Evolutionary conservation across 30 jellyfish, hydroid and myxozoan species (phyloP).

Genomic region (Haliclystus octoradiatus): DNA sequence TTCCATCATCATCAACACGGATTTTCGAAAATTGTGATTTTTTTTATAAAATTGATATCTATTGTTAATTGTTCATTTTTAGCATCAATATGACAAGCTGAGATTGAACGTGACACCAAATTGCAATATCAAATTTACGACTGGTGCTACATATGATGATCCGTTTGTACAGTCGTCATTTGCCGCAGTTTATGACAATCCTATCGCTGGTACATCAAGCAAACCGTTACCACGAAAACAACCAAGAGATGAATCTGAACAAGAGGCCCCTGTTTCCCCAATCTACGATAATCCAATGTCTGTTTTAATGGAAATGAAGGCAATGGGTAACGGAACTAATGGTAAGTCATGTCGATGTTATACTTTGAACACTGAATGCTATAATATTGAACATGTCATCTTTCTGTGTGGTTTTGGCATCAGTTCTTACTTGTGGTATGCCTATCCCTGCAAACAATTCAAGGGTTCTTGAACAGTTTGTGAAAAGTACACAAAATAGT

Average conservation of each 20-base stretch:
- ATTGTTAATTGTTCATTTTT: too few relatives aligned
- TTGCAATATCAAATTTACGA: not conserved
- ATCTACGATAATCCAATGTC: conserved; percentile 1
- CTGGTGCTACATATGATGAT: conserved; percentile 21
- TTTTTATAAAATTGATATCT: too few relatives aligned
- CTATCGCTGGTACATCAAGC: conserved; percentile 43
- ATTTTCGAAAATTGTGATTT: too few relatives aligned
- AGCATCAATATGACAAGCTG: conserved; percentile 41
- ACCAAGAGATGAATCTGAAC: conserved; percentile 19
- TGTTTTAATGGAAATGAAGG: not conserved
- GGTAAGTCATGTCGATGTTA: conserved; percentile 4
- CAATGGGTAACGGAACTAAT: not conserved
- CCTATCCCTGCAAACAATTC: too few relatives aligned
- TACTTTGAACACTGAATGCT: too few relatives aligned
- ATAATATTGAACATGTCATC: too few relatives aligned
- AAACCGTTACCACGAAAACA: conserved; percentile 33
- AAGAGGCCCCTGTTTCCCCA: conserved; percentile 14
- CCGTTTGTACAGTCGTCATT: conserved; percentile 1
- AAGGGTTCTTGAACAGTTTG: too few relatives aligned
- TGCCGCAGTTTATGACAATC: conserved; percentile 86
- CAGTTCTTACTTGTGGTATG: too few relatives aligned
- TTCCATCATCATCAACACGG: too few relatives aligned
- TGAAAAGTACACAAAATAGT: too few relatives aligned
- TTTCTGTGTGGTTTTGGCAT: too few relatives aligned
- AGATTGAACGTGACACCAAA: conserved; percentile 5